Conservation (phyloP, 2,797 vertebrate genomes). For the Tachyglossus aculeatus region DNA sequence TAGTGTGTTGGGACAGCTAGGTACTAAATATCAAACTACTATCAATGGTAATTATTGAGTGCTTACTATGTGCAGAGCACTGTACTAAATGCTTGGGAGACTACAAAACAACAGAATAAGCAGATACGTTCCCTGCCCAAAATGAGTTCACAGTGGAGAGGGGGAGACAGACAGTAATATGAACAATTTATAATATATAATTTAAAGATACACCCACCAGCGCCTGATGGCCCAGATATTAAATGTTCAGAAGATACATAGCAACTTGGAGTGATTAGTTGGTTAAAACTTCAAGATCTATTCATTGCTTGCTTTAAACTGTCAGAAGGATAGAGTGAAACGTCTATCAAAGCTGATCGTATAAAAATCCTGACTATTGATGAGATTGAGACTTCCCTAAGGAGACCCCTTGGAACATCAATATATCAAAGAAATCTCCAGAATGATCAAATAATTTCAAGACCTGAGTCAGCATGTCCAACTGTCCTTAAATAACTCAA, state of each 20-base stretch:
- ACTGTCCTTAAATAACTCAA: background rate
- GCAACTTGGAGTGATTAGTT: conserved; percentile 49
- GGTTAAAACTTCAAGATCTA: conserved; percentile 57
- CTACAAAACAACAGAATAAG: background rate
- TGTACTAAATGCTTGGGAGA: background rate
- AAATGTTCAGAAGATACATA: conserved; percentile 32
- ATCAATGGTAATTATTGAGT: no score
- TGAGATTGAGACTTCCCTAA: conserved; percentile 34
- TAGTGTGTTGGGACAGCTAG: no score
- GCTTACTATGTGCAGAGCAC: background rate
- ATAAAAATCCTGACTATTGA: conserved; percentile 60
- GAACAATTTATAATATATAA: no score
- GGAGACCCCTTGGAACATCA: conserved; percentile 22
- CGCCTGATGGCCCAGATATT: conserved; percentile 29
- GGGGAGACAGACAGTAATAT: background rate
- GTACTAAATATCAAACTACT: no score
- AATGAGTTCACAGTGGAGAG: background rate
- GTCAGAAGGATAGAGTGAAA: conserved; percentile 54
- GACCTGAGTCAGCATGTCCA: conserved; percentile 39
- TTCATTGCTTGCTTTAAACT: conserved; percentile 48
- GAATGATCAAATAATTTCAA: conserved; percentile 7
- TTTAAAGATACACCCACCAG: background rate
- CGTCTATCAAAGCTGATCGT: conserved; percentile 47
- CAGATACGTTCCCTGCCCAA: background rate
- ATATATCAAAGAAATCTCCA: conserved; percentile 47